These are phyloP conservation scores for Hippocampus comes DNA, from an alignment of 2,113 vertebrate genomes.

Conservation along the genomic window DNA sequence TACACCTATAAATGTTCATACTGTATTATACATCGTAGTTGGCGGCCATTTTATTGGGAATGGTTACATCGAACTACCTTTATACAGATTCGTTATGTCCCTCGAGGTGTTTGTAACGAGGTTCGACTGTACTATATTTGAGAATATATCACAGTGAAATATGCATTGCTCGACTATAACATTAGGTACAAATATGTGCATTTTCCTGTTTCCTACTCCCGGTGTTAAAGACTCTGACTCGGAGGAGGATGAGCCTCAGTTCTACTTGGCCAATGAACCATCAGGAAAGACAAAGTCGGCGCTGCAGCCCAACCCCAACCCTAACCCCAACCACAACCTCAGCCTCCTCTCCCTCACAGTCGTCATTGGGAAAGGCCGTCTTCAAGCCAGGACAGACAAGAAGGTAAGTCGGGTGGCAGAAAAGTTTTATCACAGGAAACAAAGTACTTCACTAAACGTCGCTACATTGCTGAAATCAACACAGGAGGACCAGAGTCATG, in stretches of 20 bases:
- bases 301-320: conserved; percentile 45
- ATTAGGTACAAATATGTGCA: background rate
- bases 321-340: conserved; percentile 65
- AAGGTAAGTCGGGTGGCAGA: conserved; percentile 70
- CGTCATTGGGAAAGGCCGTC: conserved; percentile 78
- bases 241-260: conserved; percentile 82
- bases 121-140: background rate
- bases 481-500: conserved; percentile 78
- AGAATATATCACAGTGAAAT: background rate
- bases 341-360: conserved; percentile 80
- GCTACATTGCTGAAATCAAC: conserved; percentile 1
- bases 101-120: no score
- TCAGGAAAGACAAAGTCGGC: conserved; percentile 43
- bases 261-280: conserved; percentile 70
- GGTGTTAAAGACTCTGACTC: conserved; percentile 80
- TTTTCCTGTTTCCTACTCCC: conserved; percentile 6
- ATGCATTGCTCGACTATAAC: background rate
- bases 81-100: no score
- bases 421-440: background rate
- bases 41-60: no score
- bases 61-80: no score
- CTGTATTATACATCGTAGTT: no score
- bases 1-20: no score
- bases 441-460: background rate
- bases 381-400: conserved; percentile 80